Conservation (phyloP, 2,113 vertebrate species). For the Nannobrachium achirus region DNA sequence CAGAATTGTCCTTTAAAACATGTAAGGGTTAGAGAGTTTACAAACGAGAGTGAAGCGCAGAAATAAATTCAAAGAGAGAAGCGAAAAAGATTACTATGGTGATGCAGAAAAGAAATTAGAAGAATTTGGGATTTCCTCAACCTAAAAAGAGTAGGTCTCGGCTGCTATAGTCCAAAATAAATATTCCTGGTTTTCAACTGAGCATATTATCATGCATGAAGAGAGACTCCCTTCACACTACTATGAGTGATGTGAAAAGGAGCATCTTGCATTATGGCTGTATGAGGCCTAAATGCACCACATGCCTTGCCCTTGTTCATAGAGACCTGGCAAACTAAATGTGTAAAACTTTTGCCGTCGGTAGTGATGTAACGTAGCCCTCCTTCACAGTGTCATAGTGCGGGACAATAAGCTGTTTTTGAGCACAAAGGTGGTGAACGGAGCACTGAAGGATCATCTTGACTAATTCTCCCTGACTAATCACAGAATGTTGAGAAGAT, state of each 20-base stretch:
- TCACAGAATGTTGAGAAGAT: neutral
- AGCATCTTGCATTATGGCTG: neutral
- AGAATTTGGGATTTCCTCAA: slow-evolving; percentile 23
- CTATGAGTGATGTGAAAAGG: neutral
- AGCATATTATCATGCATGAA: slow-evolving; percentile 14
- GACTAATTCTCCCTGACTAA: slow-evolving; percentile 9
- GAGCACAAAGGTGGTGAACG: neutral
- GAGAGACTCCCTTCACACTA: neutral
- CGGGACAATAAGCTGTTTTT: neutral
- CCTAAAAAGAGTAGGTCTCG: neutral
- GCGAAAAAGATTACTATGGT: neutral
- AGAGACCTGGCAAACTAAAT: neutral
- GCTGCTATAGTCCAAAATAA: slow-evolving; percentile 15
- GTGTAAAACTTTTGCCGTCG: too few relatives aligned
- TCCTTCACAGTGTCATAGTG: neutral
- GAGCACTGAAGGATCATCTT: neutral
- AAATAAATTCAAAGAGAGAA: neutral
- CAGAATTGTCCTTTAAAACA: too few relatives aligned
- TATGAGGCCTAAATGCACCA: neutral
- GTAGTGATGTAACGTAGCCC: too few relatives aligned
- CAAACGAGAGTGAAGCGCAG: neutral
- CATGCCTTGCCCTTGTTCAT: neutral
- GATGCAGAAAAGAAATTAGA: slow-evolving; percentile 1
- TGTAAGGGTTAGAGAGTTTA: neutral
- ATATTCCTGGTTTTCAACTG: slow-evolving; percentile 7